Base-by-base conservation (phyloP, 2,113 vertebrate species). In the Eulemur macaco region DNA sequence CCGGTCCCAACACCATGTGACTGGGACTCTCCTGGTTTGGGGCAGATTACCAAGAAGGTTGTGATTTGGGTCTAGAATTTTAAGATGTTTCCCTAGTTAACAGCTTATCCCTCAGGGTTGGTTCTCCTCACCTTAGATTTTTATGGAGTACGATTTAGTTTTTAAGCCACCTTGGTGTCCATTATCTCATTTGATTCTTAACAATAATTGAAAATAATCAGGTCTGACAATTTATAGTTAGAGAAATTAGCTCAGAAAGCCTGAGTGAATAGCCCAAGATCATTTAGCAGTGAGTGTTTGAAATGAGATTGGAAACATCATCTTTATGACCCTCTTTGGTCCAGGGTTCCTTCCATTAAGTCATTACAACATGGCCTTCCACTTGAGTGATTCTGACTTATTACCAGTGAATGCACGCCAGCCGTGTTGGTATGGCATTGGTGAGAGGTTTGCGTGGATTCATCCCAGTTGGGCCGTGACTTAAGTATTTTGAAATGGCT, bases 401-500 rank as follows among this genome's bases (percentile, higher is more conserved):
- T 6, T 25, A 23, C 45, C 34, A 10, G 1, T 18, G 31, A 66
- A 14, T 63, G n/a, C 47, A 13, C 2, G 3, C 58, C 17, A 27
- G 27, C 50, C 1, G 0, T 64, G 42, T 34, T 85, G 1, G 39
- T 58, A 23, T 6, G 34, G 39, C 64, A 25, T 86, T 1, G 0
- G 8, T 1, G 8, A 74, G 63, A 42, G 54, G 50, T 56, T 63
- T 60, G 10, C n/a, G 4, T 18, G n/a, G 60, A 23, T 90, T 73
- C 74, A 74, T 60, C 83, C 60, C 39, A 37, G 3, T 42, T 92
- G 52, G 34, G 31, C 45, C 58, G 20, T 78, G 73, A 45, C 64
- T 31, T 95, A n/a, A 50, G 78, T 83, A 20, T 86, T 92, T 94
- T 73, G 58, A 92, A 84, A 66, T 84, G 45, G 21, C 77, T 82